Evolutionary conservation across 2,888 invertebrate genomes (phyloP).

Genomic region (Hybos culiciformis): DNA sequence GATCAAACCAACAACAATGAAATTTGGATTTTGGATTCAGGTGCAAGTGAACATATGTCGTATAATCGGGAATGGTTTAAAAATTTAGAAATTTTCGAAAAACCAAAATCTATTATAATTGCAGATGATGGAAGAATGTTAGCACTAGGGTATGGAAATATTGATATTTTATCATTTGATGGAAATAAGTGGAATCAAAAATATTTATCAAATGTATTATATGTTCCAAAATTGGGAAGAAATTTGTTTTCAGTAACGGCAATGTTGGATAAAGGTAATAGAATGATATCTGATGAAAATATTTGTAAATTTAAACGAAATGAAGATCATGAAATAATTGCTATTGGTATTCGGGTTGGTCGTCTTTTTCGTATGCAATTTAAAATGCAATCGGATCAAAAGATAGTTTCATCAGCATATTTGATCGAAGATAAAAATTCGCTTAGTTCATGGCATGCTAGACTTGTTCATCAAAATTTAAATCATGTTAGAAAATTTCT

Average conservation of each 20-base stretch:
- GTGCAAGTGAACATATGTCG: background rate
- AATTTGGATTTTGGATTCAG: slow-evolving; percentile 13
- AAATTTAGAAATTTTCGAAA: too few species aligned
- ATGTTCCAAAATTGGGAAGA: background rate
- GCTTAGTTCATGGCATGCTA: background rate
- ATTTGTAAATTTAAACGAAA: background rate
- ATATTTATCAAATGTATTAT: background rate
- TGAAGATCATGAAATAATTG: background rate
- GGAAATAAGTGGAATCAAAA: background rate
- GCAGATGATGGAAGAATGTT: background rate
- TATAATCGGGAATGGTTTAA: background rate
- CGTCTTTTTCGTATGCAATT: slow-evolving; percentile 4
- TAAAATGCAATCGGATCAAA: too few species aligned
- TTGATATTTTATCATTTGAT: background rate
- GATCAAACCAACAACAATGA: too few species aligned
- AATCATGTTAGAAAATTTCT: background rate
- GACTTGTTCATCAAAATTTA: background rate
- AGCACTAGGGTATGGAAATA: slow-evolving; percentile 2
- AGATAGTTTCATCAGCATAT: background rate
- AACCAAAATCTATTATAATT: background rate
- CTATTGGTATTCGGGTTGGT: background rate
- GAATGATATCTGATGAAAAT: too few species aligned
- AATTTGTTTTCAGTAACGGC: background rate
- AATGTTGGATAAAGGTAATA: background rate
- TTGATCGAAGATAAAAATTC: slow-evolving; percentile 2